Conservation (phyloP, 1,140 invertebrate genomes). For the Lethocerus indicus region DNA sequence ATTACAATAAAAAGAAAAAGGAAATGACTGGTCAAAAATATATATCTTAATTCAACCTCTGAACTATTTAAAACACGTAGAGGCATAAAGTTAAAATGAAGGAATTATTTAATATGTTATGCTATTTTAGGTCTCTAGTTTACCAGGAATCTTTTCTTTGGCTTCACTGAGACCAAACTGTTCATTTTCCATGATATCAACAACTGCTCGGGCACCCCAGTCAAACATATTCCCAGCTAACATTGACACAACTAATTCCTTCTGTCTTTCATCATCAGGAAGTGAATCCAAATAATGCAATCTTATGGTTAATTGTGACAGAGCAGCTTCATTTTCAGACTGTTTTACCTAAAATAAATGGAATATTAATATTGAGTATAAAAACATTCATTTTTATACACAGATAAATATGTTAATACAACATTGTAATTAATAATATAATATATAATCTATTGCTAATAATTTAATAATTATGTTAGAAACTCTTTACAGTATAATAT, state of each 20-base stretch:
- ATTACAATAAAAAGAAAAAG: no score
- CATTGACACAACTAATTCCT: slow-evolving; percentile 37
- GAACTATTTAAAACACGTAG: not conserved
- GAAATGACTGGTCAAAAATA: no score
- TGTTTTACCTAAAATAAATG: slow-evolving; percentile 32
- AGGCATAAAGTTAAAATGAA: not conserved
- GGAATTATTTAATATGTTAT: no score
- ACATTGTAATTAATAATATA: no score
- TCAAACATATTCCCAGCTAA: slow-evolving; percentile 89
- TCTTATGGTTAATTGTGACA: slow-evolving; percentile 30
- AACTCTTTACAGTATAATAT: no score
- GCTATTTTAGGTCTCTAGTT: no score
- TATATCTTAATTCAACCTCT: not conserved
- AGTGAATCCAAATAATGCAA: slow-evolving; percentile 34
- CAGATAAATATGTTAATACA: no score
- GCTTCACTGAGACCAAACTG: slow-evolving; percentile 71
- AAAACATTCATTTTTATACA: no score
- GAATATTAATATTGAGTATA: no score
- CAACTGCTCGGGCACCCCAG: slow-evolving; percentile 84
- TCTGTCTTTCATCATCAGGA: slow-evolving; percentile 28
- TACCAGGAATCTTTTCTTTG: slow-evolving; percentile 47
- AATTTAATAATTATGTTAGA: no score
- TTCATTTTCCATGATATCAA: slow-evolving; percentile 56
- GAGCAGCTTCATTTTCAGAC: slow-evolving; percentile 37
- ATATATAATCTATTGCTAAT: no score